phyloP scores from a whole-genome alignment of 2,888 invertebrate species.

The Pecten maximus region DNA sequence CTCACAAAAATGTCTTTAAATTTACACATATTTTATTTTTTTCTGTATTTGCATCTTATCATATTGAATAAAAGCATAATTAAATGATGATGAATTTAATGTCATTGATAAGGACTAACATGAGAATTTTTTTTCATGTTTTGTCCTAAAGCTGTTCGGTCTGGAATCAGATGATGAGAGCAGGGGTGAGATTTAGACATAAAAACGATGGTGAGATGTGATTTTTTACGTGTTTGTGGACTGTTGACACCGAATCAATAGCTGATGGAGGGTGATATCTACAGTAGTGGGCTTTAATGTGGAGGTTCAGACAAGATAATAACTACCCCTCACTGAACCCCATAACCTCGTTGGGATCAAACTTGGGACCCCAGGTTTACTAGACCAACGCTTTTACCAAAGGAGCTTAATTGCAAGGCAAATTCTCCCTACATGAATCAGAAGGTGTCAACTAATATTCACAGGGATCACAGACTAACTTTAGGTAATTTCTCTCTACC shows the following conservation, averaged over 20 bases:
- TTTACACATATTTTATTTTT: too few species aligned
- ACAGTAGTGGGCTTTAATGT: neutral
- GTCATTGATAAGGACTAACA: too few species aligned
- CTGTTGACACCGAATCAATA: neutral
- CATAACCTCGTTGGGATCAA: neutral
- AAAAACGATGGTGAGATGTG: neutral
- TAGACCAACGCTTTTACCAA: too few species aligned
- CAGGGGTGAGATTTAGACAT: neutral
- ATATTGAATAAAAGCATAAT: too few species aligned
- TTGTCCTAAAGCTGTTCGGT: neutral
- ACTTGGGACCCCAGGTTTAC: neutral
- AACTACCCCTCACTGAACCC: neutral
- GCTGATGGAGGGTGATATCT: neutral
- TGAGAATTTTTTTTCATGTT: neutral
- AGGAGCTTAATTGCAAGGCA: too few species aligned
- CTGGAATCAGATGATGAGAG: neutral
- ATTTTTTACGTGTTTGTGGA: slow-evolving; percentile 2
- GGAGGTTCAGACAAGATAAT: neutral
- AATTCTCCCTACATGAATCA: too few species aligned
- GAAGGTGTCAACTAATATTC: too few species aligned
- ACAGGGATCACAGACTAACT: too few species aligned
- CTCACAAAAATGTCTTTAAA: neutral
- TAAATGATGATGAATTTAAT: too few species aligned
- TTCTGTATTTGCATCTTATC: too few species aligned
- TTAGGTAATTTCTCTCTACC: too few species aligned